These are phyloP conservation scores for Patiria miniata DNA, from an alignment of 35 echinoderm and acorn worm genomes.

Conservation along the genomic window DNA sequence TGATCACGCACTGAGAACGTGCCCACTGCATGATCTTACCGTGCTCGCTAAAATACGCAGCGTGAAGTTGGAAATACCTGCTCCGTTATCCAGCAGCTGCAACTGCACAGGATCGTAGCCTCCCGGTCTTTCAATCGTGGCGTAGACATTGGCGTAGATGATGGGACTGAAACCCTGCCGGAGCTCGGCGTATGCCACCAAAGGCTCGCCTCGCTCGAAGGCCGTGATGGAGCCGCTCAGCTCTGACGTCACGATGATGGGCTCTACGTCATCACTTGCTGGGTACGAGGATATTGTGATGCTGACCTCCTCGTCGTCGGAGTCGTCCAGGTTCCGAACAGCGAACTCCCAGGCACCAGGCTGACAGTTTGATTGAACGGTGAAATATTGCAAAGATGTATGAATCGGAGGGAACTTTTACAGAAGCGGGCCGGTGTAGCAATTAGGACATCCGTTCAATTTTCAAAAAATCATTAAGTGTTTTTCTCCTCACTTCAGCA, in stretches of 20 bases:
- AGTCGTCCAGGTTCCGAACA: conserved; percentile 27
- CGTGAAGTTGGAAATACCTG: conserved; percentile 45
- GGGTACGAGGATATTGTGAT: conserved; percentile 48
- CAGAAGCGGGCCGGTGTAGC: too few relatives aligned
- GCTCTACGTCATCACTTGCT: conserved; percentile 34
- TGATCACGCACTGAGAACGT: too few relatives aligned
- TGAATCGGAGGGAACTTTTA: too few relatives aligned
- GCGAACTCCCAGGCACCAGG: conserved; percentile 36
- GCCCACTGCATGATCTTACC: too few relatives aligned
- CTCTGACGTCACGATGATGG: conserved; percentile 63
- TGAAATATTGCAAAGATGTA: too few relatives aligned
- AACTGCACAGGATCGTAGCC: not conserved
- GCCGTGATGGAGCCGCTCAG: conserved; percentile 60
- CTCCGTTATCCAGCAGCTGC: conserved; percentile 69
- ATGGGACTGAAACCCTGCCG: conserved; percentile 67
- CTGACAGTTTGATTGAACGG: not conserved
- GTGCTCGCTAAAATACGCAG: too few relatives aligned
- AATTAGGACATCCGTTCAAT: too few relatives aligned
- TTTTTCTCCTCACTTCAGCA: too few relatives aligned
- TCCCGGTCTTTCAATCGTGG: conserved; percentile 50
- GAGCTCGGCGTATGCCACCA: conserved; percentile 60
- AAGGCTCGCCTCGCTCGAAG: conserved; percentile 46
- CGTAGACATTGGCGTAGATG: conserved; percentile 54
- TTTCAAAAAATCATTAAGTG: too few relatives aligned
- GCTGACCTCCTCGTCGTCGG: conserved; percentile 30